Conservation (phyloP, 2,113 vertebrate species). For the Petrocephalus zakoni region DNA sequence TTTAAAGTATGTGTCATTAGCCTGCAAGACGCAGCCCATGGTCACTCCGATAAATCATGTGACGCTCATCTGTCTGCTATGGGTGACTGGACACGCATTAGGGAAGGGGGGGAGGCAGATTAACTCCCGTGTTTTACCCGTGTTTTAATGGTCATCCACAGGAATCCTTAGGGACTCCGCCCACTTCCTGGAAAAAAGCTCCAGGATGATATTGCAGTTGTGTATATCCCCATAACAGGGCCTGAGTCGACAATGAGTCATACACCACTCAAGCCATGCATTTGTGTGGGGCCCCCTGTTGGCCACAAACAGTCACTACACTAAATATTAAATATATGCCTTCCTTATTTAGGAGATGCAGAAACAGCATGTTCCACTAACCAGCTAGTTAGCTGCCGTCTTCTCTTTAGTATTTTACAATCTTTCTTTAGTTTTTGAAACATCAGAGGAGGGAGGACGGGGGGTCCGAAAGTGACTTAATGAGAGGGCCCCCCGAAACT, state of each 20-base stretch:
- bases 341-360: neutral
- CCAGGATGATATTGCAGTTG: neutral
- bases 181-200: neutral
- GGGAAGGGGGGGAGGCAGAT: slow-evolving; percentile 79
- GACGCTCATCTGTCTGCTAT: slow-evolving; percentile 95
- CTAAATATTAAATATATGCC: neutral
- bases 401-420: neutral
- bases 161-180: slow-evolving; percentile 29
- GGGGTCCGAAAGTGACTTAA: no score
- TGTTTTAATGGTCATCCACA: slow-evolving; percentile 64
- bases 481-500: neutral
- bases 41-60: slow-evolving; percentile 99
- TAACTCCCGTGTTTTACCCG: slow-evolving; percentile 70
- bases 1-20: slow-evolving; percentile 99
- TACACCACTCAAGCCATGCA: neutral
- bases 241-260: neutral
- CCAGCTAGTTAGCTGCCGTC: neutral
- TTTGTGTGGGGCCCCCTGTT: neutral
- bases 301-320: neutral
- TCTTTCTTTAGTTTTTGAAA: neutral
- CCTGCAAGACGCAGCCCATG: slow-evolving; percentile 96
- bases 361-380: neutral
- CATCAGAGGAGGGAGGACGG: neutral
- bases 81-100: slow-evolving; percentile 88
- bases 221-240: neutral